Percentiles rank a stretch among this genome's conserved stretches.
These are phyloP conservation scores for Meliscaeva auricollis DNA, from an alignment of 2,888 invertebrate genomes.

Conservation along the genomic window DNA sequence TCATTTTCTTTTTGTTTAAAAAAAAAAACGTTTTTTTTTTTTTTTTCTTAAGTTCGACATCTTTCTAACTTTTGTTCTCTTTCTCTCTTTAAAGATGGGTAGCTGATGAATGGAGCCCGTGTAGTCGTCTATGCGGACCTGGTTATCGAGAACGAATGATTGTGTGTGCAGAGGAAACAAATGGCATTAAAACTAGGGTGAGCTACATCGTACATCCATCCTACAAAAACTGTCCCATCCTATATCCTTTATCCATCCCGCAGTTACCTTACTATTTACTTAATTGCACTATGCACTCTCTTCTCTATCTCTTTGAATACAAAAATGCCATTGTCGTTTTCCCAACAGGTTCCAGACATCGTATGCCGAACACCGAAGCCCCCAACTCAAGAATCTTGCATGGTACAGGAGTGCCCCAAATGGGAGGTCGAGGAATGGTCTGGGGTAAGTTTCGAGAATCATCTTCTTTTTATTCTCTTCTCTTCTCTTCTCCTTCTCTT, in stretches of 20 bases:
- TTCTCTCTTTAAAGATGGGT: conserved; percentile 89
- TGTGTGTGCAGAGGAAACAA: conserved; percentile 92
- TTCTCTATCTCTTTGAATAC: too few species aligned
- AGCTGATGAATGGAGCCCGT: conserved; percentile 94
- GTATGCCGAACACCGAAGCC: conserved; percentile 92
- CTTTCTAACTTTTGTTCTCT: background rate
- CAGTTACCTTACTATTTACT: conserved; percentile 69
- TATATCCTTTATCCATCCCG: conserved; percentile 15
- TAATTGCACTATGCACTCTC: conserved; percentile 72
- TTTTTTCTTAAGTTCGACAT: conserved; percentile 12
- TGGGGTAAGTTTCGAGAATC: conserved; percentile 88
- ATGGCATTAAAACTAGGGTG: conserved; percentile 91
- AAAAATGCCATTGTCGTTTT: conserved; percentile 64
- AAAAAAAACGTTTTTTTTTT: conserved; percentile 34
- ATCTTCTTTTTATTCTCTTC: conserved; percentile 56
- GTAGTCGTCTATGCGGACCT: conserved; percentile 94
- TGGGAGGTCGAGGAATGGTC: conserved; percentile 96
- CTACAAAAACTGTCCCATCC: background rate
- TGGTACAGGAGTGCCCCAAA: conserved; percentile 92
- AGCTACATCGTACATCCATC: conserved; percentile 81
- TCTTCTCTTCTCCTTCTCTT: too few species aligned
- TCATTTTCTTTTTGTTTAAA: conserved; percentile 48
- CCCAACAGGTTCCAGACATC: conserved; percentile 89
- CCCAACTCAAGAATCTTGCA: conserved; percentile 92
- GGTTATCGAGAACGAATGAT: conserved; percentile 92